Evolutionary conservation across 2,888 invertebrate species (phyloP), one percentile per base, ranked within the genome.

Genomic region (Ennomos erosarius): DNA sequence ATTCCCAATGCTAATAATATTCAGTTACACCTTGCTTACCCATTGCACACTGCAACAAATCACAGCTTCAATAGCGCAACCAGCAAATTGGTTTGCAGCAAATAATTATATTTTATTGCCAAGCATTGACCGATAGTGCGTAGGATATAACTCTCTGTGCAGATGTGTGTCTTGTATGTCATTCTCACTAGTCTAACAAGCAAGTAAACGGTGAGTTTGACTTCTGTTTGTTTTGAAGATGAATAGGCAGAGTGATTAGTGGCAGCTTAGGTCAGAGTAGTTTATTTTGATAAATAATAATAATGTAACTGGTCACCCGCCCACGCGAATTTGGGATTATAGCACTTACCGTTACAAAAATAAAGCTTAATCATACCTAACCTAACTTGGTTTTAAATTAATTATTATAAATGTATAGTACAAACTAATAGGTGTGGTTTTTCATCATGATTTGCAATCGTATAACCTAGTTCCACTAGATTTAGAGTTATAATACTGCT

Each of bases 91-190:
- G 84, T 85, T 87, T 81, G 80, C 78, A 77, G 80, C 86, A 86
- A 90, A 89, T 86, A 88, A 89, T 88, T 87, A 88, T 89, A 84
- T 88, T 90, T 90, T 90, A 89, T 87, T 79, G 87, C 78, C 70
- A 69, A 71, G 74, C 74, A 75, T 77, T 79, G 71, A 73, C 67
- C 74, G 90, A 89, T 90, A 89, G 78, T 80, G 78, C 70, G 67
- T 68, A 62, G 78, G 75, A 80, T 86, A 87, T 88, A 88, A 88
- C 82, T 90, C 82, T 56, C 37, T 8, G 44, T 80, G 66, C 65
- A 61, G 72, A 69, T 16, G 16, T 70, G 71, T 55, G 68, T 83
- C 81, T 82, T 26, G 6, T 26, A 26, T 6, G 26, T 26, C 26
- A 26, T 84, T 39, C 35, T 84, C 87, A 87, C 85, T 84, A 74